Evolutionary conservation across 2,888 invertebrate species (phyloP), one percentile per base, ranked within the genome.

Genomic region (Thereva nobilitata): DNA sequence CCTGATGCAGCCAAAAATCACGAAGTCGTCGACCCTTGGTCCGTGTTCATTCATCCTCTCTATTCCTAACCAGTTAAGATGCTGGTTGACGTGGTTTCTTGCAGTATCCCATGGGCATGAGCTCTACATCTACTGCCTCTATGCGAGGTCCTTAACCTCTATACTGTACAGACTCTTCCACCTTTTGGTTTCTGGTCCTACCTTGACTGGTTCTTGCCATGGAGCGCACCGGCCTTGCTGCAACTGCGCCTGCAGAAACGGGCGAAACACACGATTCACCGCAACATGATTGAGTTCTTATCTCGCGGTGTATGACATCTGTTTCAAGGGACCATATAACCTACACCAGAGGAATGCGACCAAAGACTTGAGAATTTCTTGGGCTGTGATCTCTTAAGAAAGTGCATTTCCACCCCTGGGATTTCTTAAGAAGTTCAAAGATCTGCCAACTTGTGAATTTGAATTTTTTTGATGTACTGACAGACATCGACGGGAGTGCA

Each of bases 201-300:
- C 61, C 61, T 50, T 50, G 42, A 61, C 61, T 61, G 61, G 61
- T 61, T 61, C 50, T 53, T 3, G 4, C 49, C 40, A 8, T 38
- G 23, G 23, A 40, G 61, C 23, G 61, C 61, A 61, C 61, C 61
- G 61, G 61, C 61, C 61, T 61, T 61, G 61, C 61, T 61, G 61
- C 41, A 61, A 61, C 50, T 50, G 10, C 61, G 35, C 50, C 61
- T 49, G 41, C 50, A 40, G 23, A 12, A 12, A 41, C 12, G 50
- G 40, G 49, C 50, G 34, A 50, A 50, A 49, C 23, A 61, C 61
- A 53, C 38, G 41, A 42, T 38, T 61, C 50, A 61, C 61, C 61
- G 34, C 61, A 50, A 61, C 23, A 61, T 61, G 61, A 61, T 61
- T 61, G 61, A 61, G 61, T 61, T 61, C 61, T 61, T 61, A 61